Conservation (phyloP, 2,797 vertebrate genomes). For the Trematomus bernacchii region DNA sequence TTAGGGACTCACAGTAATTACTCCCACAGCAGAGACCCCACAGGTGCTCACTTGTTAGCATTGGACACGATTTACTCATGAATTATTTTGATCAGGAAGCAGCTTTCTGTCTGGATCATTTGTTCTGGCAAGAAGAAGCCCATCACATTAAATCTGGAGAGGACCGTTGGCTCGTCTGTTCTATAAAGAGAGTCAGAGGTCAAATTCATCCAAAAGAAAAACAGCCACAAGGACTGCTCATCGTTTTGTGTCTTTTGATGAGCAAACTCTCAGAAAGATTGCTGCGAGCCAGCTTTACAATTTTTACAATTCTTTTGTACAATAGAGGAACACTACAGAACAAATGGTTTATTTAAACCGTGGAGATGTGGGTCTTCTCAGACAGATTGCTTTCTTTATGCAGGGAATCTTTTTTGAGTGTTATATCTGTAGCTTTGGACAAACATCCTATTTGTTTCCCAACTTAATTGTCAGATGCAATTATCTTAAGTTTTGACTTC, state of each 20-base stretch:
- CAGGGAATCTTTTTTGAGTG: not conserved
- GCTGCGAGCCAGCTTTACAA: constrained; percentile 3
- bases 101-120: constrained; percentile 41
- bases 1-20: not conserved
- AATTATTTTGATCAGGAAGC: not conserved
- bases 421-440: not conserved
- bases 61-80: not conserved
- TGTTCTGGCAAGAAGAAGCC: constrained; percentile 37
- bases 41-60: constrained; percentile 6
- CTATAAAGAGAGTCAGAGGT: constrained; percentile 9
- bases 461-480: not conserved
- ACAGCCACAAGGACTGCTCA: constrained; percentile 15
- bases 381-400: not conserved
- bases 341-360: not conserved
- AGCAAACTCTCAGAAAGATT: constrained; percentile 33
- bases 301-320: constrained; percentile 6
- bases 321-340: not conserved
- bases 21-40: not conserved
- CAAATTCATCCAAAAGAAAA: constrained; percentile 29
- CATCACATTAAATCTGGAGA: constrained; percentile 16
- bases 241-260: constrained; percentile 33
- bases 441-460: not conserved
- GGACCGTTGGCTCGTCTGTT: constrained; percentile 12
- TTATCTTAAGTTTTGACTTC: not conserved
- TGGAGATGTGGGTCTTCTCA: not conserved